Evolutionary conservation across 2,113 vertebrate genomes (phyloP).

Genomic region (Columba livia): DNA sequence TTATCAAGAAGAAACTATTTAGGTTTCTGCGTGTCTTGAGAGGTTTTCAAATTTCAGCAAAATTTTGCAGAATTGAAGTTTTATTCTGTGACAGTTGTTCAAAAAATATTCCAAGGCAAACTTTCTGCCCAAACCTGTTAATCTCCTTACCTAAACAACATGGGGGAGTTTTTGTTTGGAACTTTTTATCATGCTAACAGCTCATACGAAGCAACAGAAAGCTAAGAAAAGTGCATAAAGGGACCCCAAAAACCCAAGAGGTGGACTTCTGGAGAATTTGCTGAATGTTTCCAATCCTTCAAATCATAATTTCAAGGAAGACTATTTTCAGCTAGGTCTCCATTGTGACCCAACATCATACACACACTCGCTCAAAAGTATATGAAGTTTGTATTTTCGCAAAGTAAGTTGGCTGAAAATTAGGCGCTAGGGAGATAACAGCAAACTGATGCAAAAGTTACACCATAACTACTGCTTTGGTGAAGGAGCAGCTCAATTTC

Average conservation of each 20-base stretch:
- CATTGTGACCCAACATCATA: background rate
- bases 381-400: background rate
- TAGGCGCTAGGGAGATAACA: accelerated
- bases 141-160: background rate
- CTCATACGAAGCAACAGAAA: background rate
- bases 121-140: background rate
- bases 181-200: background rate
- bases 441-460: background rate
- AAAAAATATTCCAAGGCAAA: background rate
- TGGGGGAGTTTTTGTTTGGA: background rate
- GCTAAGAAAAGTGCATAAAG: background rate
- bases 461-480: background rate
- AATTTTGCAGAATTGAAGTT: background rate
- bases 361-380: no score
- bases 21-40: background rate
- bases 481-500: background rate
- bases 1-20: background rate
- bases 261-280: background rate
- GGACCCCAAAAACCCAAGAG: background rate
- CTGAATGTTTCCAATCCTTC: background rate
- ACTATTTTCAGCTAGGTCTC: background rate
- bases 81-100: background rate
- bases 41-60: background rate
- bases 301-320: background rate
- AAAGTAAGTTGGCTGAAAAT: background rate